Conservation (phyloP, 2,113 vertebrate genomes). For the Erythrocercus mccallii region DNA sequence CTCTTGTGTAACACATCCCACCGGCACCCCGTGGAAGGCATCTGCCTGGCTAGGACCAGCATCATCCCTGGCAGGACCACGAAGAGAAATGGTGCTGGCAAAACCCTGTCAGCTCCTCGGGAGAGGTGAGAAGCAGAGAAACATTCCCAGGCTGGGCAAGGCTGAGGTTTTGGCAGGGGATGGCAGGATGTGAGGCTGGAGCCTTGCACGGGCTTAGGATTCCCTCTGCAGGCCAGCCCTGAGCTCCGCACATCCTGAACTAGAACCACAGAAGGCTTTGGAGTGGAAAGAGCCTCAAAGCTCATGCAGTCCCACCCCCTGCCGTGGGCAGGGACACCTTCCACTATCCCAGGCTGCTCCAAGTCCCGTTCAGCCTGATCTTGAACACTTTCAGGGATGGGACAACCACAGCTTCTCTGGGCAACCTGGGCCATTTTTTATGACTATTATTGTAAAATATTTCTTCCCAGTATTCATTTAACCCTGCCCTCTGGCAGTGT, state of each 20-base stretch:
- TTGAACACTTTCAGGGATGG: not conserved
- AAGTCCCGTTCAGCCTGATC: rapidly evolving
- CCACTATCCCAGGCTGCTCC: rapidly evolving
- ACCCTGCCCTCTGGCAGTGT: not conserved
- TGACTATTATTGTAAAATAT: not conserved
- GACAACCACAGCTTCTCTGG: not conserved
- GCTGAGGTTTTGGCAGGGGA: not conserved
- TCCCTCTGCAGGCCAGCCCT: slow-evolving; percentile 31
- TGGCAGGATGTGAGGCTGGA: not conserved
- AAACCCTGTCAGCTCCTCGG: not conserved
- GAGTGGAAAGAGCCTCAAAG: rapidly evolving
- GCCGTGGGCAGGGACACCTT: rapidly evolving
- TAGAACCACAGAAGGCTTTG: rapidly evolving
- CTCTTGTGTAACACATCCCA: not conserved
- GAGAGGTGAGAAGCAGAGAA: not conserved
- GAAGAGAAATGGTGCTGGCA: rapidly evolving
- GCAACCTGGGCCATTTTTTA: not conserved
- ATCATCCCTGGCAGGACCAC: not conserved
- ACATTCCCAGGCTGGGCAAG: not conserved
- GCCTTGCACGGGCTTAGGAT: slow-evolving; percentile 13
- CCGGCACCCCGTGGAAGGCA: rapidly evolving
- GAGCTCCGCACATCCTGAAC: rapidly evolving
- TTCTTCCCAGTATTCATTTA: not conserved
- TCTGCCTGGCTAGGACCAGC: rapidly evolving
- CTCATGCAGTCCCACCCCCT: rapidly evolving